Conservation (phyloP, 92 coral and sea anemone genomes). For the Heteractis magnifica region DNA sequence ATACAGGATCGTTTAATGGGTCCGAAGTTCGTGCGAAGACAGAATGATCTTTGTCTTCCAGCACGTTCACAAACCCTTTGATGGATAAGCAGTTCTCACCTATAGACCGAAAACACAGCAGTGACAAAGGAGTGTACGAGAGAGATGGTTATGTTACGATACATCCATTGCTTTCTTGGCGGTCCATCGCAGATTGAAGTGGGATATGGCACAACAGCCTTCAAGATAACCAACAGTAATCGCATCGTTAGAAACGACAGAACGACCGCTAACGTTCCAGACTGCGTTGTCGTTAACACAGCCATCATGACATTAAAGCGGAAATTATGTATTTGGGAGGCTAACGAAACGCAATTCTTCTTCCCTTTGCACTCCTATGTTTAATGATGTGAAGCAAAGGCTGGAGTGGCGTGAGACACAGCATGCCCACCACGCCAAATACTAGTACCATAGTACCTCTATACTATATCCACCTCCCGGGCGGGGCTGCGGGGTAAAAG, state of each 20-base stretch:
- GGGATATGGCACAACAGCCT: constrained; percentile 25
- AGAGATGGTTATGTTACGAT: constrained; percentile 70
- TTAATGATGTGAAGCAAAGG: background rate
- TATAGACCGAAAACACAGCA: constrained; percentile 58
- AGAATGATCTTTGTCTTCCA: background rate
- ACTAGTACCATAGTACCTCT: background rate
- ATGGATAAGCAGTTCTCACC: constrained; percentile 39
- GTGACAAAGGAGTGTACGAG: constrained; percentile 63
- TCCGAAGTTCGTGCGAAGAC: background rate
- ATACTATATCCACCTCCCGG: too few species aligned
- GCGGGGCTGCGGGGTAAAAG: too few species aligned
- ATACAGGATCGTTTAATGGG: too few species aligned
- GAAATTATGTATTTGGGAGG: background rate
- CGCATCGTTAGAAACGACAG: constrained; percentile 40
- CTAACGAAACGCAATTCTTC: background rate
- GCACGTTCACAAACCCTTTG: background rate
- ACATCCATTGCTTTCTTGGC: constrained; percentile 66
- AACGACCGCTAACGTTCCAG: constrained; percentile 9
- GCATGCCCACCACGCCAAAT: background rate
- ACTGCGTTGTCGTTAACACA: constrained; percentile 4
- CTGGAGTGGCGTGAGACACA: constrained; percentile 3
- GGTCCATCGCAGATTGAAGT: constrained; percentile 29
- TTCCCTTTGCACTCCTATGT: background rate
- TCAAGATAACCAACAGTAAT: constrained; percentile 7
- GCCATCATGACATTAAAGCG: constrained; percentile 12